Base-by-base conservation (phyloP, 1,140 invertebrate species). In the Drosophila lacteicornis region DNA sequence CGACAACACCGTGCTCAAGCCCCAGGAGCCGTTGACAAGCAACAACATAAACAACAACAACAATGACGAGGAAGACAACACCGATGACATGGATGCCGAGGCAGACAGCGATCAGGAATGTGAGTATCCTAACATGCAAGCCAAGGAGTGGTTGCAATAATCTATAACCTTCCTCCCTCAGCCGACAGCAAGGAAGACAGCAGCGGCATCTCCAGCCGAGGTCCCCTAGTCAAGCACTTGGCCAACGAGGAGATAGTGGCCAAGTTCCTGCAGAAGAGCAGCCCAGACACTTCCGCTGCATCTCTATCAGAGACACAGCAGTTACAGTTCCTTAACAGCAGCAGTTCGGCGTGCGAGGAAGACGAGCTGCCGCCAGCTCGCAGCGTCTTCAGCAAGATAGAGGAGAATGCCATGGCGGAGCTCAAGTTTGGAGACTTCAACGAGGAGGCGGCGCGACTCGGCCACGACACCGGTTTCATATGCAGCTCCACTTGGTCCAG, bases 241-340 rank as follows among this genome's bases (percentile, higher is more conserved):
- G 75, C 86, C 30, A 79, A 71, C 27, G 75, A 88, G 22, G 91
- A 92, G 66, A 92, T 92, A 56, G 77, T 85, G n/a, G 81, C 91
- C 8, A 75, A 91, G 55, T 91, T 88, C 33, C 27, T 92, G 56
- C 69, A 79, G 19, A 70, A 67, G 42, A 66, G 47, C 33, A 58
- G 45, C 3, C 69, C 75, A 3, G 58, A 81, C 42, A 50, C 51
- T 19, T 51, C 63, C 8, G 60, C 43, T 8, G 51, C n/a, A 2
- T 55, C 53, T 3, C 7, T 45, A 13, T 27, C 51, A 9, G 73
- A 82, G 2, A 58, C 70, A 25, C 83, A 63, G 17, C 75, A 91
- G 51, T 49, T 92, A 33, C 70, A 92, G 61, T 92, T 92, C 51
- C 77, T 92, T 0, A 92, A 92, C 56, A 92, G 91, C 68, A 85